These are phyloP conservation scores for Naso thynnoides DNA, from an alignment of 2,797 vertebrate genomes.

Conservation along the genomic window DNA sequence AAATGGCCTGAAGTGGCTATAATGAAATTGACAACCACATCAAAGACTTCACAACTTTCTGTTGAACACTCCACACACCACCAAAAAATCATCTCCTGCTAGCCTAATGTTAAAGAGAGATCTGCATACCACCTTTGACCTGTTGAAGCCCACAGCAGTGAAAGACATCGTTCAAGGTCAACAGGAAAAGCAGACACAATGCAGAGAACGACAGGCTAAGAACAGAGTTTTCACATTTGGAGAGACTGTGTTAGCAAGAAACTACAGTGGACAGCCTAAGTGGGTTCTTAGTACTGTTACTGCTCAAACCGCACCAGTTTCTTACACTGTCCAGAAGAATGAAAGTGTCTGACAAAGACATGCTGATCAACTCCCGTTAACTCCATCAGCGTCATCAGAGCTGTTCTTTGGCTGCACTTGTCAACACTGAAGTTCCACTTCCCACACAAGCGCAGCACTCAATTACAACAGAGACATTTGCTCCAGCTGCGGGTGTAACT, in stretches of 20 bases:
- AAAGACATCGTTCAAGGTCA: neutral
- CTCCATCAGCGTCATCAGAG: no score
- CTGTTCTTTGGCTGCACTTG: no score
- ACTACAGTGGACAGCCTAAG: neutral
- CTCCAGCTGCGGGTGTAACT: no score
- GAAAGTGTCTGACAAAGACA: no score
- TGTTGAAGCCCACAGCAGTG: neutral
- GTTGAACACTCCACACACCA: neutral
- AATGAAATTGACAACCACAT: constrained; percentile 28
- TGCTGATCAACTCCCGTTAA: no score
- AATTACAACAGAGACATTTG: no score
- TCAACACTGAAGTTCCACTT: no score
- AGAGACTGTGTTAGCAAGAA: neutral
- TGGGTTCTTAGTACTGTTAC: neutral
- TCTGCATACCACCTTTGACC: neutral
- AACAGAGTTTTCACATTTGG: neutral
- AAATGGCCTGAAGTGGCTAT: constrained; percentile 39
- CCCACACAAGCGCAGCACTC: no score
- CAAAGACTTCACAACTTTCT: neutral
- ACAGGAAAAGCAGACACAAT: no score
- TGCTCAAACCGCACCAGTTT: neutral
- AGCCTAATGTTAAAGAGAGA: neutral
- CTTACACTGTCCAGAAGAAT: neutral
- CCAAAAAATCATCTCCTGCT: neutral
- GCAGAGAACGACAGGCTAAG: neutral